Evolutionary conservation across 2,797 vertebrate species (phyloP).

Genomic region (Macroramphosus scolopax): DNA sequence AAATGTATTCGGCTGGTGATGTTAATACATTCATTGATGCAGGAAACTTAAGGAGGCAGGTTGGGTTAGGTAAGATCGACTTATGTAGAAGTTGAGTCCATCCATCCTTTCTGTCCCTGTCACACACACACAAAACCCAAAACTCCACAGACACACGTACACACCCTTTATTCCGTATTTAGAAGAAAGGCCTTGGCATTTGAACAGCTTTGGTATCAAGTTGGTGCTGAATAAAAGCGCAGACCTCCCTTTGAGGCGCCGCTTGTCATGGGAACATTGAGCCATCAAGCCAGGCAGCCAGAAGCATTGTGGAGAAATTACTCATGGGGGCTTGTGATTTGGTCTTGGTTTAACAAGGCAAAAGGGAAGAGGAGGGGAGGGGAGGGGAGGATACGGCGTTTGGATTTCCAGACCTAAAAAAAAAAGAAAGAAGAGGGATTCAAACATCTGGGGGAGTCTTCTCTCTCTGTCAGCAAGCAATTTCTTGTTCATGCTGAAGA

Average conservation of each 20-base stretch:
- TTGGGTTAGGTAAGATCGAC: not conserved
- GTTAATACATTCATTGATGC: too few species aligned
- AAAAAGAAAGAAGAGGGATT: slow-evolving; percentile 40
- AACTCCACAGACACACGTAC: slow-evolving; percentile 3
- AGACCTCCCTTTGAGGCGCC: slow-evolving; percentile 69
- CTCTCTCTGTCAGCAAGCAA: slow-evolving; percentile 62
- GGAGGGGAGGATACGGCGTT: slow-evolving; percentile 50
- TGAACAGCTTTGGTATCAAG: slow-evolving; percentile 72
- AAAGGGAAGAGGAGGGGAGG: slow-evolving; percentile 18
- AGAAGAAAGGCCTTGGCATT: slow-evolving; percentile 54
- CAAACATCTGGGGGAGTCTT: slow-evolving; percentile 53
- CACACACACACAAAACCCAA: slow-evolving; percentile 6
- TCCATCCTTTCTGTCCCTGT: slow-evolving; percentile 10
- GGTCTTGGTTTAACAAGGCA: slow-evolving; percentile 72
- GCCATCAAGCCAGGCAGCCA: slow-evolving; percentile 74
- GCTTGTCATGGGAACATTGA: slow-evolving; percentile 74
- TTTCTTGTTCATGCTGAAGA: slow-evolving; percentile 68
- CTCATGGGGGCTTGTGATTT: slow-evolving; percentile 66
- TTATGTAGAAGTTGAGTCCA: slow-evolving; percentile 1
- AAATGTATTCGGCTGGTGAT: too few species aligned
- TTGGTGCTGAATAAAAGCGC: slow-evolving; percentile 71
- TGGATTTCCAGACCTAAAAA: slow-evolving; percentile 63
- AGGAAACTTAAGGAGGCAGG: too few species aligned
- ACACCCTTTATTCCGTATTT: slow-evolving; percentile 46
- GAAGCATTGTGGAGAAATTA: slow-evolving; percentile 73